Conservation (phyloP, 1,140 invertebrate species). For the Thaumatotibia leucotreta region DNA sequence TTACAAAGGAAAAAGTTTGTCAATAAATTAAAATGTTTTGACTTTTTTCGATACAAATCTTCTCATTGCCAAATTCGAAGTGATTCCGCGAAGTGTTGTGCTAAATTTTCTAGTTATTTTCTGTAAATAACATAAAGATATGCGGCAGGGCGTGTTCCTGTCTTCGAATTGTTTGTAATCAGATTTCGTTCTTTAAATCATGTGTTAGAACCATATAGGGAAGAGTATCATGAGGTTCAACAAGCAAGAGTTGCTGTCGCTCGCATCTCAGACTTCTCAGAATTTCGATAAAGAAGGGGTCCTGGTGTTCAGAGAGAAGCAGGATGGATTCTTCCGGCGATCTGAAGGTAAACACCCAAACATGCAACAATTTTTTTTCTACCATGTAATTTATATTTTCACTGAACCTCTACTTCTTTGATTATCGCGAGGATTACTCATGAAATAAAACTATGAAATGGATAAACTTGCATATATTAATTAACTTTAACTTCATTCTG, state of each 20-base stretch:
- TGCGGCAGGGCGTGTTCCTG: neutral
- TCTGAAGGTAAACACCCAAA: too few species aligned
- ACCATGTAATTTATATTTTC: too few species aligned
- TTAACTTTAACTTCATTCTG: too few species aligned
- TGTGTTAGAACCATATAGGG: neutral
- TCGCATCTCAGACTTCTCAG: constrained; percentile 90
- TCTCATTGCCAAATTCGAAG: neutral
- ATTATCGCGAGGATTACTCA: too few species aligned
- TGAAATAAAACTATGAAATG: too few species aligned
- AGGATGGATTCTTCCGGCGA: constrained; percentile 94
- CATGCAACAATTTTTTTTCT: too few species aligned
- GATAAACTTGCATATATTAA: too few species aligned
- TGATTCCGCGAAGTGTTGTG: neutral
- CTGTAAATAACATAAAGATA: neutral
- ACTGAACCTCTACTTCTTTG: too few species aligned
- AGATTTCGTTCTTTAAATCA: neutral
- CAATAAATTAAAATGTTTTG: neutral
- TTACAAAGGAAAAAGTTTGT: neutral
- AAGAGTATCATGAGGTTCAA: constrained; percentile 88
- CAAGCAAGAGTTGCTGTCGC: constrained; percentile 88
- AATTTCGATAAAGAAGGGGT: constrained; percentile 96
- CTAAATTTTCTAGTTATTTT: neutral
- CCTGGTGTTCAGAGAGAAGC: constrained; percentile 89
- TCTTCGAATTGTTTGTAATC: neutral
- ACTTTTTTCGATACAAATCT: neutral